Base-by-base conservation (phyloP, 2,113 vertebrate species). In the Poeciliopsis prolifica region DNA sequence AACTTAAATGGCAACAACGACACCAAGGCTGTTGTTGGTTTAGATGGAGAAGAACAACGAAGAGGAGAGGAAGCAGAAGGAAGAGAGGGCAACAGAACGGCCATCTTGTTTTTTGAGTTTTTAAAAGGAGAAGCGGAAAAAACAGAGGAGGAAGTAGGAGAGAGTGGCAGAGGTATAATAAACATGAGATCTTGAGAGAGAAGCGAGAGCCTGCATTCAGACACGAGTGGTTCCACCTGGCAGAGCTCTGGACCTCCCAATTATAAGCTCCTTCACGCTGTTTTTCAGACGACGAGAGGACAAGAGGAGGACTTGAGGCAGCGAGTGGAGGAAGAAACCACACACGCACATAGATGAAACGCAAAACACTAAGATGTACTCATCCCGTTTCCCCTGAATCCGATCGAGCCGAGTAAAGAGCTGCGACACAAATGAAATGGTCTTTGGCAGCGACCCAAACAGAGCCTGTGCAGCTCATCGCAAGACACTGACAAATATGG, bases 181-280 rank as follows among this genome's bases (percentile, higher is more conserved):
- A 77, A 65, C 70, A 30, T 79, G 87, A 89, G 89, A 95, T 83
- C 76, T 86, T 85, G 80, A 89, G 82, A 81, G 88, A 78, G 74
- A 65, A 67, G 96, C 22, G 73, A 82, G 89, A 84, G 86, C 65
- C 82, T 86, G 89, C 78, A 91, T 87, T 91, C 82, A 91, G 74
- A 89, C 84, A 94, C 93, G 92, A 95, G 94, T 93, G 94, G 87
- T 87, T 93, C 92, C 94, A 95, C 94, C 94, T 95, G 94, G 93
- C 93, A 94, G 88, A 88, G 88, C 89, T 76, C 87, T 78, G 84
- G 90, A 87, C 87, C 86, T 87, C 87, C 92, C 92, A 93, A 94
- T 94, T 93, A 93, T 87, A 92, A 87, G 69, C 82, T 84, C 90
- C 88, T 90, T 87, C 88, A 91, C 82, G 79, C 77, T 86, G 89